phyloP scores from a whole-genome alignment of 2,888 invertebrate species.

The Thalpophila matura region DNA sequence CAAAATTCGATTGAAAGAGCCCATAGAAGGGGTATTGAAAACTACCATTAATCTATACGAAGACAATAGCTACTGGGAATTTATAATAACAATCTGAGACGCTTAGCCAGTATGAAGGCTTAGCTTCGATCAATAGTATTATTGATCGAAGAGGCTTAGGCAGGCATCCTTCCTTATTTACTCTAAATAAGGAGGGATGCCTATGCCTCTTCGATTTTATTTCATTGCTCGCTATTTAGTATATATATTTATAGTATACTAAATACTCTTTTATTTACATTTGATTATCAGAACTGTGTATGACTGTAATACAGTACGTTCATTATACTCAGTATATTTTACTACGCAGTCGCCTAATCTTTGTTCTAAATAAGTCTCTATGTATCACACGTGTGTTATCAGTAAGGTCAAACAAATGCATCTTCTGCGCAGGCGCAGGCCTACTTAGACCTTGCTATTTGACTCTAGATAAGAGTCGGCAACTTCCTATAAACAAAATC shows the following conservation, averaged over 20 bases:
- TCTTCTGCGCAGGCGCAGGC: conserved; percentile 55
- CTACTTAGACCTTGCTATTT: conserved; percentile 61
- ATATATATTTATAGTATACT: no score
- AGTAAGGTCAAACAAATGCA: conserved; percentile 65
- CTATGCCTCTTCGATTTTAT: no score
- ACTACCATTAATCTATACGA: no score
- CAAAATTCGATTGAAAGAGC: no score
- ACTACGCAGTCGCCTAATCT: conserved; percentile 52
- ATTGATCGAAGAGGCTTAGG: no score
- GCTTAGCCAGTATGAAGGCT: no score
- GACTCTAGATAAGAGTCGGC: conserved; percentile 58
- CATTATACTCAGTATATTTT: conserved; percentile 15
- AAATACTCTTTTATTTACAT: not conserved
- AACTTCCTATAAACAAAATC: conserved; percentile 43
- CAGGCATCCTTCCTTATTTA: no score
- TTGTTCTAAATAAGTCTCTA: conserved; percentile 58
- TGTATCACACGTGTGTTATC: conserved; percentile 58
- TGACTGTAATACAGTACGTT: conserved; percentile 9
- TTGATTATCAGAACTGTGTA: not conserved
- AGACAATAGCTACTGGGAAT: no score
- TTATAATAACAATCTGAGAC: no score
- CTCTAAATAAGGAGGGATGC: no score
- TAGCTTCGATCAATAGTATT: no score
- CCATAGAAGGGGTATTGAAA: no score
- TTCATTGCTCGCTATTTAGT: not conserved